These are phyloP conservation scores for Gadus chalcogrammus DNA, from an alignment of 2,113 vertebrate species.

Conservation along the genomic window DNA sequence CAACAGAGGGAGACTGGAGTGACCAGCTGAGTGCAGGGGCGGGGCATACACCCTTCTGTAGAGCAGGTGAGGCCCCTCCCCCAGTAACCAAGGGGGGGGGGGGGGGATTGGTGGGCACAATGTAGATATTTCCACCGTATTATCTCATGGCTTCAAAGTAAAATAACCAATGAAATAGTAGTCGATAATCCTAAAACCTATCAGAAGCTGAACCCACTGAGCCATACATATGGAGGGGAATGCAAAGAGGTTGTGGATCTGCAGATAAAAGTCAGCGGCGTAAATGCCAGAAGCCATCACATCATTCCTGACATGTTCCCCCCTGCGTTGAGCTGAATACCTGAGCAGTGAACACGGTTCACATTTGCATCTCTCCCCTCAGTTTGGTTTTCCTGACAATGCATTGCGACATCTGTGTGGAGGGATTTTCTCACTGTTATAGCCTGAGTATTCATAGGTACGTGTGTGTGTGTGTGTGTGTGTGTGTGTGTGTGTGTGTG, in stretches of 20 bases:
- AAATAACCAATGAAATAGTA: constrained; percentile 2
- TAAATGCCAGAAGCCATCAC: constrained; percentile 18
- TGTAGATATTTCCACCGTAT: constrained; percentile 18
- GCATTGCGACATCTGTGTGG: too few relatives aligned
- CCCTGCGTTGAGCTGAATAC: too few relatives aligned
- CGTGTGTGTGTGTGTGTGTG: neutral
- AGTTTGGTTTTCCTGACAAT: too few relatives aligned
- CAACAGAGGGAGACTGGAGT: too few relatives aligned
- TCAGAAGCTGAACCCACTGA: constrained; percentile 20
- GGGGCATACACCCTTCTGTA: constrained; percentile 1
- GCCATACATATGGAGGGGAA: constrained; percentile 41
- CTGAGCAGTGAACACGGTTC: constrained; percentile 7
- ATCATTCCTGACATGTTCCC: neutral
- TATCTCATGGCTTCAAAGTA: constrained; percentile 39
- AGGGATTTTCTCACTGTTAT: too few relatives aligned
- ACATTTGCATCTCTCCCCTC: neutral
- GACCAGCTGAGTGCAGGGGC: too few relatives aligned
- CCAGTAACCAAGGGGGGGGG: constrained; percentile 17
- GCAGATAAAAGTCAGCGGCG: constrained; percentile 27
- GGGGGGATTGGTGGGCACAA: constrained; percentile 3
- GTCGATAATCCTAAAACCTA: too few relatives aligned
- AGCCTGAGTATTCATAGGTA: neutral
- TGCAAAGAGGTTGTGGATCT: constrained; percentile 6
- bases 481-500: constrained; percentile 31
- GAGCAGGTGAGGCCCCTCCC: constrained; percentile 40